Conservation (phyloP, 2,113 vertebrate species). For the Lampris incognitus region DNA sequence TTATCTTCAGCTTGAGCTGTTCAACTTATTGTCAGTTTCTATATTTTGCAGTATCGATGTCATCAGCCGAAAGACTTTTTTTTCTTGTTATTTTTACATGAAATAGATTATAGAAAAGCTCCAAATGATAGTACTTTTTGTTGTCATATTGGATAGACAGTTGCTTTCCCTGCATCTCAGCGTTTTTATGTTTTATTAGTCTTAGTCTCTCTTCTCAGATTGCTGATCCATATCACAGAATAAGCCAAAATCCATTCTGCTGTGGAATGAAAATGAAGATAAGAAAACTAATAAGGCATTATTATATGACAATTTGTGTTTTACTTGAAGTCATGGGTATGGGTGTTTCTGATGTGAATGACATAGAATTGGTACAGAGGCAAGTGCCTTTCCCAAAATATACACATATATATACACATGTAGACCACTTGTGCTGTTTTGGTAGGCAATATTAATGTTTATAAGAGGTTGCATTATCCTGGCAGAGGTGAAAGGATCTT, state of each 20-base stretch:
- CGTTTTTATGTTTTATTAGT: background rate
- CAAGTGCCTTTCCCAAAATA: too few species aligned
- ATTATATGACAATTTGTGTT: background rate
- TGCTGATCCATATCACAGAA: conserved; percentile 15
- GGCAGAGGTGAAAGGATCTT: too few species aligned
- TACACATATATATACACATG: too few species aligned
- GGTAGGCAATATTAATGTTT: too few species aligned
- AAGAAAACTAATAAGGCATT: conserved; percentile 1
- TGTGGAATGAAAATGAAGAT: conserved; percentile 1
- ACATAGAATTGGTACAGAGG: background rate
- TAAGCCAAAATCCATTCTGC: conserved; percentile 7
- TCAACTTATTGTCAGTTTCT: too few species aligned
- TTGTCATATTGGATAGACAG: conserved; percentile 13
- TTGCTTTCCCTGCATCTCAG: conserved; percentile 29
- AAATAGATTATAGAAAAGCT: background rate
- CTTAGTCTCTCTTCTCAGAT: conserved; percentile 33
- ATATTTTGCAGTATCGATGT: too few species aligned
- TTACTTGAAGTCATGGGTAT: background rate
- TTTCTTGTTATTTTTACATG: background rate
- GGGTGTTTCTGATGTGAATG: background rate
- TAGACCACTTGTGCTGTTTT: too few species aligned
- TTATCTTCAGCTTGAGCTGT: too few species aligned
- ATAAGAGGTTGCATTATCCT: background rate
- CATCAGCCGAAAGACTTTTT: background rate
- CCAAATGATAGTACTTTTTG: background rate